Conservation (phyloP, 2,113 vertebrate species). For the Cynoglossus semilaevis region DNA sequence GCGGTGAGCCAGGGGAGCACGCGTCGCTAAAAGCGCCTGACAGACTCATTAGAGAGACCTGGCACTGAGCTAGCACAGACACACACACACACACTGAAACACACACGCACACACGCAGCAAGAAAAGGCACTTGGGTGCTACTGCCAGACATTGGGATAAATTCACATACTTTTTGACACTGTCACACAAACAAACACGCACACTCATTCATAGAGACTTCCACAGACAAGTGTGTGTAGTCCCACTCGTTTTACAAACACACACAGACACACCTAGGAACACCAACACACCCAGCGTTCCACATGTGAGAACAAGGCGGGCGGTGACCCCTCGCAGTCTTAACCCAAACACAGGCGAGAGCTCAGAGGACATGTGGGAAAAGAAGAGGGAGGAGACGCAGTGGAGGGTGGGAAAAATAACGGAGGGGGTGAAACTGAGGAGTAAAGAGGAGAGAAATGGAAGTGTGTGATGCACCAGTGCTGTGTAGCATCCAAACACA, state of each 20-base stretch:
- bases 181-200: constrained; percentile 21
- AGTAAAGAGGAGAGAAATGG: constrained; percentile 28
- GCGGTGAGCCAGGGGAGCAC: constrained; percentile 73
- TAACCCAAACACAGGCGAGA: constrained; percentile 73
- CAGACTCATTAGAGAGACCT: constrained; percentile 78
- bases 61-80: constrained; percentile 67
- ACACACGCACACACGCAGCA: constrained; percentile 23
- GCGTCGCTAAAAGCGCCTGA: constrained; percentile 75
- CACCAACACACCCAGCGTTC: constrained; percentile 37
- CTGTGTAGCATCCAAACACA: constrained; percentile 41
- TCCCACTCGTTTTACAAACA: constrained; percentile 1
- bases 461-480: constrained; percentile 26
- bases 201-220: constrained; percentile 58
- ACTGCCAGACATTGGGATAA: constrained; percentile 59
- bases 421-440: constrained; percentile 27
- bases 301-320: constrained; percentile 71
- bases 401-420: constrained; percentile 54
- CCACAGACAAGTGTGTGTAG: constrained; percentile 26
- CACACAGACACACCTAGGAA: constrained; percentile 16
- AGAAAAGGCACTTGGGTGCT: constrained; percentile 56
- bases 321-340: constrained; percentile 69
- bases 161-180: constrained; percentile 53
- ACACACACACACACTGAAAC: constrained; percentile 26
- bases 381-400: constrained; percentile 20
- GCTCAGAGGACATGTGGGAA: constrained; percentile 61